A percentile compares a stretch with the other conserved stretches of the same genome.
phyloP scores from a whole-genome alignment of 2,113 vertebrate species.

The Sphyrna mokarran region DNA sequence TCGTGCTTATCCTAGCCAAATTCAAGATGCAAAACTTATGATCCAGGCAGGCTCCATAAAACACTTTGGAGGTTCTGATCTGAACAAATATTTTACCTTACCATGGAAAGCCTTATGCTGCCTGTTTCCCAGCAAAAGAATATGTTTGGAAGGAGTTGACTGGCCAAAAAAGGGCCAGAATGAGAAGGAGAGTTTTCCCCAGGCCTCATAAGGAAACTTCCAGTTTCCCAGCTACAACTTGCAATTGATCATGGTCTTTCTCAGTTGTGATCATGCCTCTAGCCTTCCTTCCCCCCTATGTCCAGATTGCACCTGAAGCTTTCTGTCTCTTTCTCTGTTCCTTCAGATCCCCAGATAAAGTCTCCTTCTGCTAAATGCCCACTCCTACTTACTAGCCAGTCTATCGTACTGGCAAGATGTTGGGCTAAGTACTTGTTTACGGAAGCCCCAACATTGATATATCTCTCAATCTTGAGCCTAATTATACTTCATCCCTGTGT shows the following conservation, averaged over 20 bases:
- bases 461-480: not conserved
- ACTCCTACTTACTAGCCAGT: too few species aligned
- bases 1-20: too few species aligned
- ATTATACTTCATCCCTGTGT: not conserved
- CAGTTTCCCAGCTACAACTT: not conserved
- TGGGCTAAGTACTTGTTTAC: not conserved
- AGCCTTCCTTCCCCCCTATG: too few species aligned
- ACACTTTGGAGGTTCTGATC: too few species aligned
- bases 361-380: too few species aligned
- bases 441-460: not conserved
- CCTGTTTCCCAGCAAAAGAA: not conserved
- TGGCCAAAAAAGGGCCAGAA: not conserved
- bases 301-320: not conserved
- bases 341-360: too few species aligned
- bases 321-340: not conserved
- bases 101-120: not conserved
- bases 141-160: not conserved
- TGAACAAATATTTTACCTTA: not conserved
- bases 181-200: not conserved
- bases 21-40: too few species aligned
- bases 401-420: not conserved
- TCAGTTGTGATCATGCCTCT: not conserved
- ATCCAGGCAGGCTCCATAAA: too few species aligned
- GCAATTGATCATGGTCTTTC: not conserved
- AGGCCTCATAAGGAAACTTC: not conserved